A percentile compares a stretch with the other conserved stretches of the same genome.
Evolutionary conservation across 2,888 invertebrate species (phyloP).

Genomic region (Deroplatys truncata): DNA sequence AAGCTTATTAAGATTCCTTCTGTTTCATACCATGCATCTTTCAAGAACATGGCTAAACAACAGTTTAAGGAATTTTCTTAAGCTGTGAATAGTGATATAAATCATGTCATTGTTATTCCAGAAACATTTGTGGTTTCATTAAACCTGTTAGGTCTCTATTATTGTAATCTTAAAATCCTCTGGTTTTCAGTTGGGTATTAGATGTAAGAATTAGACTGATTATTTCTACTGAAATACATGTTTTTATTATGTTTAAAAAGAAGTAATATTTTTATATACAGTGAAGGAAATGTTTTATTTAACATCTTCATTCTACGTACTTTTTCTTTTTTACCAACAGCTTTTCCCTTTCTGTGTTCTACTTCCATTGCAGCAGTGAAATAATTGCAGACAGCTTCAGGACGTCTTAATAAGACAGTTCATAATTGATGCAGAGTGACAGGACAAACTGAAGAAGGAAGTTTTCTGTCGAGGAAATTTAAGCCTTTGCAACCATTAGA

Average conservation of each 20-base stretch:
- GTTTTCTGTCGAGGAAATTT: too few relatives aligned
- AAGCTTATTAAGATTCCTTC: not conserved
- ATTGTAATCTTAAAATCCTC: not conserved
- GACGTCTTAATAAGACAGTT: too few relatives aligned
- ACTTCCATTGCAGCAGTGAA: too few relatives aligned
- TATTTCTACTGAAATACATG: not conserved
- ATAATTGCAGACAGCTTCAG: too few relatives aligned
- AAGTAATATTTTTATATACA: not conserved
- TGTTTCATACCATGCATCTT: not conserved
- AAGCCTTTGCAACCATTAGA: too few relatives aligned
- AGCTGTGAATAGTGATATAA: not conserved
- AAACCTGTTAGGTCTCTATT: not conserved
- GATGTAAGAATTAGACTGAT: not conserved
- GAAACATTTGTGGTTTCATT: not conserved
- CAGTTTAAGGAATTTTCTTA: not conserved
- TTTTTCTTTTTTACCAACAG: not conserved
- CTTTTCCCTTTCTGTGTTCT: not conserved
- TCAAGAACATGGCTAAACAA: not conserved
- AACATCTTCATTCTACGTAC: not conserved
- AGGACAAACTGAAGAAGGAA: too few relatives aligned
- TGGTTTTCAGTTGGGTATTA: not conserved
- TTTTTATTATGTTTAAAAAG: not conserved
- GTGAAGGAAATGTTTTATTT: not conserved
- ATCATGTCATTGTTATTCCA: not conserved
- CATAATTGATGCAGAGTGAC: too few relatives aligned